Percentiles rank a stretch among this genome's conserved stretches.
phyloP scores from a whole-genome alignment of 2,113 vertebrate species.

The Monarcha castaneiventris region DNA sequence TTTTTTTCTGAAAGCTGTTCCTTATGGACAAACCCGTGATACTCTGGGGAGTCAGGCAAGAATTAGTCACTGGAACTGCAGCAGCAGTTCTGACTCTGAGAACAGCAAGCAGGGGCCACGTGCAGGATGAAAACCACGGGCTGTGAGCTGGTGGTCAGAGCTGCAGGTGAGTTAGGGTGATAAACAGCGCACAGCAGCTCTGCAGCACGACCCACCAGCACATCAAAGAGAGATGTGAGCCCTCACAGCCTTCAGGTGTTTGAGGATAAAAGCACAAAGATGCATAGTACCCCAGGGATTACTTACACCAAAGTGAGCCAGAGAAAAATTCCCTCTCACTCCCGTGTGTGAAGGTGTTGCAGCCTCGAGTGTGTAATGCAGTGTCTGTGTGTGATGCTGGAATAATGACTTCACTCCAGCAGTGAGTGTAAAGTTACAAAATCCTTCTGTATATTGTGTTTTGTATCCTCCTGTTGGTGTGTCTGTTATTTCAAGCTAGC shows the following conservation, averaged over 20 bases:
- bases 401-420: background rate
- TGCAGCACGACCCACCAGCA: background rate
- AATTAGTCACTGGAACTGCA: background rate
- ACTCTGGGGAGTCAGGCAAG: background rate
- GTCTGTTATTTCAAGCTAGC: background rate
- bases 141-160: background rate
- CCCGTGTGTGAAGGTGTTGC: background rate
- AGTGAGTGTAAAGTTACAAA: background rate
- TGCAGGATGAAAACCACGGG: background rate
- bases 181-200: background rate
- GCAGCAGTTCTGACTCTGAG: background rate
- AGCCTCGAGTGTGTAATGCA: background rate
- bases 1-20: background rate
- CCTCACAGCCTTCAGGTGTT: background rate
- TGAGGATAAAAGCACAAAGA: background rate
- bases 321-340: background rate
- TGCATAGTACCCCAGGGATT: background rate
- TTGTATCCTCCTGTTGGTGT: background rate
- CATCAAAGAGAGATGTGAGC: background rate
- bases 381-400: background rate
- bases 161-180: background rate
- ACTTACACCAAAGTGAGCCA: background rate
- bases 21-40: background rate
- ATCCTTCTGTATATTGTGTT: background rate
- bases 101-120: background rate